Percentiles rank a stretch among this genome's conserved stretches.
Evolutionary conservation across 2,797 vertebrate species (phyloP).

Genomic region (Lophotriccus pileatus): DNA sequence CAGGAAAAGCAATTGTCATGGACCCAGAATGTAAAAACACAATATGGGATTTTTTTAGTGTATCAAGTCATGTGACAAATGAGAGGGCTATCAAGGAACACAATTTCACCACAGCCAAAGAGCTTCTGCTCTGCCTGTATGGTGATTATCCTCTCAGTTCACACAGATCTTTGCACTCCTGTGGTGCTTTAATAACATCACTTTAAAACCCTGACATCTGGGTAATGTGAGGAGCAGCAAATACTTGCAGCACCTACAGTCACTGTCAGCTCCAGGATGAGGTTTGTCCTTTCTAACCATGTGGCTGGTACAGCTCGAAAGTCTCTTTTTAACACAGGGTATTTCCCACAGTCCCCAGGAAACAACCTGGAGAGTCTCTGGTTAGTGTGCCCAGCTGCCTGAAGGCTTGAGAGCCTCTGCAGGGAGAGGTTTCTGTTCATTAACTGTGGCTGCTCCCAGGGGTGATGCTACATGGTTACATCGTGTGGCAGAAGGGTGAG

Average conservation of each 20-base stretch:
- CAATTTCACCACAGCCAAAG: constrained; percentile 46
- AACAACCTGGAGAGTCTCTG: not conserved
- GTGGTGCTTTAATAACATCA: constrained; percentile 55
- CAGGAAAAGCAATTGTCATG: constrained; percentile 47
- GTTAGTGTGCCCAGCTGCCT: not conserved
- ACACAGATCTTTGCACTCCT: constrained; percentile 56
- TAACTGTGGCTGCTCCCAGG: not conserved
- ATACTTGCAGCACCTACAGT: not conserved
- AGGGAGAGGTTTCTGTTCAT: not conserved
- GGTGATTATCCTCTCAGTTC: constrained; percentile 69
- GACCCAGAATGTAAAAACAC: constrained; percentile 51
- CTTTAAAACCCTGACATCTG: constrained; percentile 56
- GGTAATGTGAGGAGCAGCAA: not conserved
- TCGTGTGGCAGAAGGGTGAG: accelerated
- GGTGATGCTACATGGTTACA: accelerated
- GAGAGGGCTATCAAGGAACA: constrained; percentile 25
- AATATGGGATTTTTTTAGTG: not conserved
- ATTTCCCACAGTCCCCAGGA: not conserved
- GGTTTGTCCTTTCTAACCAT: constrained; percentile 10
- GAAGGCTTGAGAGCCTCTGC: accelerated
- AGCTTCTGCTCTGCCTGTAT: not conserved
- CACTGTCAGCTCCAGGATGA: constrained; percentile 37
- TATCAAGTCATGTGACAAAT: constrained; percentile 56
- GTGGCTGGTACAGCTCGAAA: not conserved
- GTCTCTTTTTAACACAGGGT: not conserved